Evolutionary conservation across 2,113 vertebrate genomes (phyloP), one percentile per base, ranked within the genome.

Genomic region (Corythaixoides concolor): DNA sequence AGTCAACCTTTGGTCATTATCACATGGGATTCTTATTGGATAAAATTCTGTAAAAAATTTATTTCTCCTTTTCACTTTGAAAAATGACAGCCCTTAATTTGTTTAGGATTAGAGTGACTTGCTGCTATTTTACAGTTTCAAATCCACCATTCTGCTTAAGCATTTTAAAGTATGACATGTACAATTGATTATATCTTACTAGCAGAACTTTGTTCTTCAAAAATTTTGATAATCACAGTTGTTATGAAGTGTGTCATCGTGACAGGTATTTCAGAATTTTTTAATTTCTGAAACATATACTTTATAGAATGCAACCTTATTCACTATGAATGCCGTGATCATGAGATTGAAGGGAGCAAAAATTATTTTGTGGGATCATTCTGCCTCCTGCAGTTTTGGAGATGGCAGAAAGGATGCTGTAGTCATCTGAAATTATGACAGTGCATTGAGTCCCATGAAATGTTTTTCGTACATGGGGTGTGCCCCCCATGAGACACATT

Each of bases 61-160:
- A 23, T 82, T 95, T 24, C 95, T 86, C 20, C 69, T 75, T 92
- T 78, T 56, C 45, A 41, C 26, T 94, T 92, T 68, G 39, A 75
- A 83, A 91, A 76, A 53, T 81, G 35, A 39, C 50, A 73, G 35
- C 26, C 37, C 11, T 72, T 79, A 24, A 35, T 79, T 95, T 95
- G 62, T 22, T 76, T 28, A 21, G 74, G 30, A 50, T 75, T 89
- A n/a, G 15, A 70, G 49, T 50, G 27, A 43, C 41, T 78, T 80
- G 27, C 49, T 80, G 33, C 47, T 70, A 3, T 70, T 73, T 68
- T 74, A 32, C 8, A 41, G 28, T 35, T 85, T 68, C 47, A 77
- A 32, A 75, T 6, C 24, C n/a, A 45, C 72, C 20, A 3, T 70
- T 76, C 60, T 28, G 33, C 74, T 52, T 62, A 37, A 28, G 55